Evolutionary conservation across 2,888 invertebrate genomes (phyloP).

Genomic region (Lithophane leautieri): DNA sequence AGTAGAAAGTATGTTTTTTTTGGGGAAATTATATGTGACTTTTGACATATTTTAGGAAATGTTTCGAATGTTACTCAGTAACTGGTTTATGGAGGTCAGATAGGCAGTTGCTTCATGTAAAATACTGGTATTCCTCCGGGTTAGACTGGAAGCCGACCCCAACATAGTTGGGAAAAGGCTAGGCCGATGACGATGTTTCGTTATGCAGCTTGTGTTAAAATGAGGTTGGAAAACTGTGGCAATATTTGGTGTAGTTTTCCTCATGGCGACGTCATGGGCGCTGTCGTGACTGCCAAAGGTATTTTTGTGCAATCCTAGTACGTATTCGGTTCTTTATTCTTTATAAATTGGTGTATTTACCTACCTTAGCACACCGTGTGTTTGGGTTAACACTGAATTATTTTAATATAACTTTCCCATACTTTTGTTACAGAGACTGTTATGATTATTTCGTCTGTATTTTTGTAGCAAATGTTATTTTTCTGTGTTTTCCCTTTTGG

Average conservation of each 20-base stretch:
- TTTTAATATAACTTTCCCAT: not conserved
- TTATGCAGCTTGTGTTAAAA: not conserved
- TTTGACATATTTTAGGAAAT: not conserved
- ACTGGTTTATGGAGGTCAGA: too few species aligned
- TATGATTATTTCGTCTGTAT: not conserved
- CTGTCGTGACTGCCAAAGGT: not conserved
- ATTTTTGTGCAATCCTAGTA: slow-evolving; percentile 3
- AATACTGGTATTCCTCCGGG: too few species aligned
- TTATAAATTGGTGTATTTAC: not conserved
- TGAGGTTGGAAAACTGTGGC: not conserved
- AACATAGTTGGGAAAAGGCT: too few species aligned
- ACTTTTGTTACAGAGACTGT: not conserved
- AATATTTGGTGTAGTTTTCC: slow-evolving; percentile 21
- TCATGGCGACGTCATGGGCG: not conserved
- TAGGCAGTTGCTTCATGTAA: too few species aligned
- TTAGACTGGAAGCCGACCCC: too few species aligned
- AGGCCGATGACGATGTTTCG: too few species aligned
- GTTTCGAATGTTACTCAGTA: too few species aligned
- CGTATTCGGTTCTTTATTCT: not conserved
- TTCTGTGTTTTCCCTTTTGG: not conserved
- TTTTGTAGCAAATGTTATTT: not conserved
- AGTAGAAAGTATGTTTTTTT: slow-evolving; percentile 8
- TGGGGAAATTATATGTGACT: not conserved
- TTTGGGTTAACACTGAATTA: not conserved
- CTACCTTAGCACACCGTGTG: not conserved